Evolutionary conservation across 2,888 invertebrate genomes (phyloP), one percentile per base, ranked within the genome.

Genomic region (Limnephilus rhombicus): DNA sequence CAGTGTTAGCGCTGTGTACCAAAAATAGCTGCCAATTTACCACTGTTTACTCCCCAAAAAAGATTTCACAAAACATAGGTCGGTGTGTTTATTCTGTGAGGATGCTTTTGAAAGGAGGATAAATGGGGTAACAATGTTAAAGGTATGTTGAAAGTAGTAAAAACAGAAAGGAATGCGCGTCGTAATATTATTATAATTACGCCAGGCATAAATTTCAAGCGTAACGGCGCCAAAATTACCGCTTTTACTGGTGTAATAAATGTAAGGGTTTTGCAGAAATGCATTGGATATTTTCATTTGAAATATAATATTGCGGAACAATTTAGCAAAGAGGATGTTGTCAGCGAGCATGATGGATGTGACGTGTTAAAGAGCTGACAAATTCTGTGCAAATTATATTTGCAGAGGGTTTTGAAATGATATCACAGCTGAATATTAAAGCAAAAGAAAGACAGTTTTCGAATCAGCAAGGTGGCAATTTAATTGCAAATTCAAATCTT

Each of bases 1-100:
- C 80, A n/a, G 34, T 80, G 37, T 80, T 37, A 89, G 37, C n/a
- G 88, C n/a, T 53, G 12, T 31, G 41, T 34, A 68, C 80, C 41
- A 34, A 37, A 89, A 87, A 89, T 89, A 80, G 68, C 80, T 18
- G 88, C 41, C 88, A 89, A 89, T n/a, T 85, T 85, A 41, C n/a
- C 82, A 86, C 24, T 86, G 68, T 86, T 37, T 86, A 45, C 45
- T 86, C 86, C 29, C 29, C 45, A 86, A 45, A 86, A 86, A 86
- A 45, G 29, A 15, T 86, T 34, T 15, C 37, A 83, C 34, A 82
- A 34, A 82, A 82, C 82, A 34, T 82, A n/a, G 68, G n/a, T 9
- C 4, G 68, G 68, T 68, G 2, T 68, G 68, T 68, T 68, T 68
- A 68, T 68, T n/a, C n/a, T 24, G 68, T 2, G 68, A 68, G 68